Evolutionary conservation across 35 echinoderm and acorn worm genomes (phyloP).

Genomic region (Eucidaris tribuloides): DNA sequence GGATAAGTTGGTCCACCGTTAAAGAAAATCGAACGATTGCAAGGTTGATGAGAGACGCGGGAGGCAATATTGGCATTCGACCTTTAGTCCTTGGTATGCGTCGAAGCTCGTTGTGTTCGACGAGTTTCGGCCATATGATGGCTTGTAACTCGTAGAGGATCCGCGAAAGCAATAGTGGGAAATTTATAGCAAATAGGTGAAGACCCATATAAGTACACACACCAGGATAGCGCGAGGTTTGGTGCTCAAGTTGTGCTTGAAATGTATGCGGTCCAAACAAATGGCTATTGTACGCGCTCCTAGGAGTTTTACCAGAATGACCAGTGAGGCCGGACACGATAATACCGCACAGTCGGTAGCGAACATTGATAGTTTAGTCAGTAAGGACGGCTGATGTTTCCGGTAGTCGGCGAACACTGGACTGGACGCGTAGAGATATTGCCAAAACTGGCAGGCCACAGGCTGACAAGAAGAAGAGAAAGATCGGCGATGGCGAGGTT

Average conservation of each 20-base stretch:
- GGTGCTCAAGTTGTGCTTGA: conserved; percentile 69
- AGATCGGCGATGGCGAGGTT: conserved; percentile 87
- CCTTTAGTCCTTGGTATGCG: neutral
- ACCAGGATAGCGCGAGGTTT: conserved; percentile 58
- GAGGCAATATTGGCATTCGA: conserved; percentile 59
- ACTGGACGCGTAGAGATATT: conserved; percentile 59
- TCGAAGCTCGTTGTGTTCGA: neutral
- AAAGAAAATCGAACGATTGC: conserved; percentile 52
- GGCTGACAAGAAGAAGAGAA: conserved; percentile 72
- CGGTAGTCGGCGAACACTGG: conserved; percentile 62
- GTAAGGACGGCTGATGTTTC: conserved; percentile 44
- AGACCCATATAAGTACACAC: conserved; percentile 65
- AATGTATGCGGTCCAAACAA: conserved; percentile 95
- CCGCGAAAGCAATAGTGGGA: conserved; percentile 54
- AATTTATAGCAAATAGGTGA: conserved; percentile 75
- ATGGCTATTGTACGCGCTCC: conserved; percentile 80
- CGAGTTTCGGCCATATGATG: conserved; percentile 33
- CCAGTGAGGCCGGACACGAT: conserved; percentile 75
- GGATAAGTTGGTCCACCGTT: conserved; percentile 71
- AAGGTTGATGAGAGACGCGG: neutral
- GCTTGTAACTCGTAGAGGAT: neutral
- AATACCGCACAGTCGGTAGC: conserved; percentile 44
- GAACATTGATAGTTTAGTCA: conserved; percentile 76
- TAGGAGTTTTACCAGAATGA: conserved; percentile 83
- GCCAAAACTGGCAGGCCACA: conserved; percentile 77